These are phyloP conservation scores for Rhagonycha fulva DNA, from an alignment of 2,888 invertebrate genomes.

Conservation along the genomic window DNA sequence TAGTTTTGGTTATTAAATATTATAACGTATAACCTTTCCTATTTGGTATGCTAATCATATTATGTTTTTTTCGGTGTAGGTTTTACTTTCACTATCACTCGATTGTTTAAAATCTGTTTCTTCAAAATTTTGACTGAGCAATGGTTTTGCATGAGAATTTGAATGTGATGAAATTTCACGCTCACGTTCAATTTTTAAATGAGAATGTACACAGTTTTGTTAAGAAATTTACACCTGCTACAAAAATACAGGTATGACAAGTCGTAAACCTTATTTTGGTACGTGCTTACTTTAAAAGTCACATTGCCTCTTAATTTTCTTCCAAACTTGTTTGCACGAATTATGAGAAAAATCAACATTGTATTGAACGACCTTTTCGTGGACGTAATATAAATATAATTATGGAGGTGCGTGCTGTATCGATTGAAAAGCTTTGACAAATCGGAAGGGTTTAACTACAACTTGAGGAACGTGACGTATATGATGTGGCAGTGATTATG, in stretches of 20 bases:
- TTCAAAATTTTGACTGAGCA: background rate
- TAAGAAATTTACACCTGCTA: background rate
- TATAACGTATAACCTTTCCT: slow-evolving; percentile 24
- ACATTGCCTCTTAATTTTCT: background rate
- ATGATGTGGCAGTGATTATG: slow-evolving; percentile 18
- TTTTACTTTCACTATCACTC: background rate
- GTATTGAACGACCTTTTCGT: background rate
- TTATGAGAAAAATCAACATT: background rate
- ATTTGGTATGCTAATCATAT: background rate
- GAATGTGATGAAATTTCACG: background rate
- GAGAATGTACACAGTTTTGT: background rate
- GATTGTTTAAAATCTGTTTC: background rate
- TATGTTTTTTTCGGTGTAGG: background rate
- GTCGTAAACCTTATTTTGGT: background rate
- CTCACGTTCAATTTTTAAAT: background rate
- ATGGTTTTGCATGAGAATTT: background rate
- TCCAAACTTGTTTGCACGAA: background rate
- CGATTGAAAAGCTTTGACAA: slow-evolving; percentile 10
- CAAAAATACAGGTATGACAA: background rate
- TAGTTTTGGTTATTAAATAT: slow-evolving; percentile 25
- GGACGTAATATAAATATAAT: slow-evolving; percentile 8
- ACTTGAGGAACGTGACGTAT: slow-evolving; percentile 22
- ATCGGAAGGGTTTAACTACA: slow-evolving; percentile 17
- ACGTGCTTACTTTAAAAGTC: background rate
- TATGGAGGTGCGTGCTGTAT: background rate